Evolutionary conservation across 2,113 vertebrate genomes (phyloP), one percentile per base, ranked within the genome.

Genomic region (Odobenus rosmarus): DNA sequence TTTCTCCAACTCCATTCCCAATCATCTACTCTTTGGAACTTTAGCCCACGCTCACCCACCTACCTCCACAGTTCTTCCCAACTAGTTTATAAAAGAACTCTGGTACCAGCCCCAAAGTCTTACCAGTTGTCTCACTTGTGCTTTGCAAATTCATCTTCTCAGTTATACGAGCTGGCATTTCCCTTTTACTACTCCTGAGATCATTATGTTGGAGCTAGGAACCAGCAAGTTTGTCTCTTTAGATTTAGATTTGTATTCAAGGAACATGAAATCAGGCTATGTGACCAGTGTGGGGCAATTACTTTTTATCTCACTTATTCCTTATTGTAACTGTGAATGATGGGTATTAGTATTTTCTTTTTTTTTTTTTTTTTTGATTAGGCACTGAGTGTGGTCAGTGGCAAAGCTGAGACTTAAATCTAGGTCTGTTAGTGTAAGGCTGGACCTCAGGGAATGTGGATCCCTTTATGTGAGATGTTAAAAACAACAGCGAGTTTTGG

Each of bases 301-400:
- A 62, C 46, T 72, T 80, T 77, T 82, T 64, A 84, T n/a, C 33
- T 88, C 69, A 62, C 62, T 83, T 76, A 91, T 15, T 53, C 33
- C 28, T 96, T 81, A 82, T 71, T 97, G n/a, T 93, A 95, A 95
- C 39, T 57, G 11, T 46, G 46, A 95, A 36, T 95, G 55, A 90
- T 55, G 15, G 12, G 24, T 90, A 79, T 93, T 93, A 81, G 14
- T n/a, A 5, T 67, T n/a, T 69, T 69, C 11, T 1, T n/a, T 69
- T 69, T 67, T 69, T 55, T 55, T 55, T 49, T n/a, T n/a, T n/a
- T n/a, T n/a, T 95, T 82, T 19, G 16, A 74, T 97, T 88, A 91
- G n/a, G 36, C 46, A 69, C 10, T 74, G 80, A 71, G 2, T 88
- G 11, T 83, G 61, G 7, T 53, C 90, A 80, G 19, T 71, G 76